Evolutionary conservation across 2,888 invertebrate species (phyloP), one percentile per base, ranked within the genome.

Genomic region (Luperina testacea): DNA sequence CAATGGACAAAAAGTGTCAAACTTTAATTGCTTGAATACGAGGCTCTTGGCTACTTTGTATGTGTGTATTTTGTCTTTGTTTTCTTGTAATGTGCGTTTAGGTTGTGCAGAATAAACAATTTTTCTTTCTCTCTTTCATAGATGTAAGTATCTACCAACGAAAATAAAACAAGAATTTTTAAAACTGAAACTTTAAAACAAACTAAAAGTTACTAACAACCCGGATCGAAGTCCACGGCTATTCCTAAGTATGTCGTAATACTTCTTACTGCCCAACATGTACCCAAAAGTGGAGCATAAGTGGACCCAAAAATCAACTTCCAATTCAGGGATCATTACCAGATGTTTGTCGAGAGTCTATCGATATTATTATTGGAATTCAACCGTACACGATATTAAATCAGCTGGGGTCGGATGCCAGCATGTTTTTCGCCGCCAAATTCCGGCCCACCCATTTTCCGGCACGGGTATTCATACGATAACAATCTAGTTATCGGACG

Each of bases 401-500:
- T 88, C 88, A 89, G 88, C 80, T 78, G 85, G 90, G 89, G 78
- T 91, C 85, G 89, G 89, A 89, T 80, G 85, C 88, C 89, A 85
- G 84, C 88, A 92, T 93, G 92, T 93, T 93, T 93, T 92, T 90
- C 91, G 89, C 87, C 83, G 86, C 83, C 87, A 90, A 91, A 92
- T 90, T 89, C 88, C 89, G 86, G 79, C 82, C 85, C 87, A 89
- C 92, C 90, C 92, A 93, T 93, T 93, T 92, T 85, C 87, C 87
- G 89, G 88, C 83, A 82, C 80, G 89, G 82, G 90, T 90, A 92
- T 94, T 92, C 93, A 93, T 91, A 90, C 91, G 92, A 93, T 93
- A 93, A 90, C 93, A 94, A 94, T 94, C 93, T 92, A 92, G 92
- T 94, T 94, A 94, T 92, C 92, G 93, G 88, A 88, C 90, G 90